A percentile compares a stretch with the other conserved stretches of the same genome.
Conservation (phyloP, 2,888 invertebrate genomes). For the Dryocosmus kuriphilus region DNA sequence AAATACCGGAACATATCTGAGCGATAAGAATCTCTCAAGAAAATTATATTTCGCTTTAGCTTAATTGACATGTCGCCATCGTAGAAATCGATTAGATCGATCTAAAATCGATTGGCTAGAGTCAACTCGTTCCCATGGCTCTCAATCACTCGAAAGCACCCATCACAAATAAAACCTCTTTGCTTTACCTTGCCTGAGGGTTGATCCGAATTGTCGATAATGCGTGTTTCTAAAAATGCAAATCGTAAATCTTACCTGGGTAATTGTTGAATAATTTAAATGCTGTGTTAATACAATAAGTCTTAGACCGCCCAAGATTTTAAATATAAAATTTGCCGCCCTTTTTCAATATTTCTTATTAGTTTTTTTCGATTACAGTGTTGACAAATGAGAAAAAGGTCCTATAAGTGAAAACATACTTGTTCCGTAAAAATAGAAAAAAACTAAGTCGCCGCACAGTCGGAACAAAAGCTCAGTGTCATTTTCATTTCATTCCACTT, state of each 20-base stretch:
- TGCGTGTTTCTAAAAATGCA: constrained; percentile 38
- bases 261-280: constrained; percentile 19
- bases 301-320: no score
- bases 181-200: constrained; percentile 6
- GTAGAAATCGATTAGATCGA: constrained; percentile 29
- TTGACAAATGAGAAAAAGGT: no score
- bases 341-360: no score
- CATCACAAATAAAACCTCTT: constrained; percentile 10
- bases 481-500: no score
- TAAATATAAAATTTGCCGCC: no score
- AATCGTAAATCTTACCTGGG: constrained; percentile 9
- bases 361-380: no score
- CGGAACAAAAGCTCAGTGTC: no score
- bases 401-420: no score
- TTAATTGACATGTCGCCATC: constrained; percentile 35
- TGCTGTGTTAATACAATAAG: background rate
- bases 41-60: constrained; percentile 19
- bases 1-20: background rate
- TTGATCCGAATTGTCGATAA: constrained; percentile 43
- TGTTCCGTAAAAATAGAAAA: no score
- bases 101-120: constrained; percentile 2
- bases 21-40: background rate
- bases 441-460: no score
- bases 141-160: constrained; percentile 37
- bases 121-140: constrained; percentile 44